Percentiles rank a stretch among this genome's conserved stretches.
Evolutionary conservation across 2,888 invertebrate species (phyloP).

Genomic region (Tanypteryx hageni): DNA sequence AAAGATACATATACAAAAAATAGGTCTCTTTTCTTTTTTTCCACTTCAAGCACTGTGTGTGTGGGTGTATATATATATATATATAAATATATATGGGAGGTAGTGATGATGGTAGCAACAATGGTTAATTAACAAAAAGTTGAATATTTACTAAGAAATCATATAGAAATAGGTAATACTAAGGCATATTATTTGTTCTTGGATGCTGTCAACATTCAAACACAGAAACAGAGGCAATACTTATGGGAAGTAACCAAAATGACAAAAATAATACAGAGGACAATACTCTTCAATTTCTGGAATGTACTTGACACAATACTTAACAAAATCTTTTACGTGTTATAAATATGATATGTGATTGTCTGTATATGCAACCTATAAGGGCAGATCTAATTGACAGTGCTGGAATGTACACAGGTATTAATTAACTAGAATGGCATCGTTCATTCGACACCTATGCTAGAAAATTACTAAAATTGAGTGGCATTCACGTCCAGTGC

Average conservation of each 20-base stretch:
- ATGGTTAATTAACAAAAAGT: too few relatives aligned
- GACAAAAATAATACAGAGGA: conserved; percentile 27
- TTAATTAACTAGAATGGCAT: neutral
- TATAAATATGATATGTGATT: conserved; percentile 63
- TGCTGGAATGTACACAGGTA: conserved; percentile 63
- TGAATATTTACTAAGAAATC: too few relatives aligned
- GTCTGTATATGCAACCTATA: conserved; percentile 63
- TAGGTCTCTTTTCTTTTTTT: too few relatives aligned
- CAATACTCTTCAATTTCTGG: conserved; percentile 27
- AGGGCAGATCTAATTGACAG: conserved; percentile 63
- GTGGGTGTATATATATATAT: too few relatives aligned
- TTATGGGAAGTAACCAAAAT: conserved; percentile 28
- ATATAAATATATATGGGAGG: too few relatives aligned
- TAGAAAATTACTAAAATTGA: conserved; percentile 44
- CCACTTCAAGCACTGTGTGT: too few relatives aligned
- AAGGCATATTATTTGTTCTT: conserved; percentile 9
- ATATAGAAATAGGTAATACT: neutral
- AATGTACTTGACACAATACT: conserved; percentile 58
- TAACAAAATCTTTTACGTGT: conserved; percentile 40
- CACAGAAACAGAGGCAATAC: conserved; percentile 30
- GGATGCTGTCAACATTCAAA: conserved; percentile 54
- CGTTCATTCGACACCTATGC: conserved; percentile 30
- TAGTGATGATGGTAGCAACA: too few relatives aligned
- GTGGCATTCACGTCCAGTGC: conserved; percentile 19
- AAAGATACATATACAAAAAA: too few relatives aligned